Evolutionary conservation across 2,888 invertebrate genomes (phyloP).

Genomic region (Hofmannophila pseudospretella): DNA sequence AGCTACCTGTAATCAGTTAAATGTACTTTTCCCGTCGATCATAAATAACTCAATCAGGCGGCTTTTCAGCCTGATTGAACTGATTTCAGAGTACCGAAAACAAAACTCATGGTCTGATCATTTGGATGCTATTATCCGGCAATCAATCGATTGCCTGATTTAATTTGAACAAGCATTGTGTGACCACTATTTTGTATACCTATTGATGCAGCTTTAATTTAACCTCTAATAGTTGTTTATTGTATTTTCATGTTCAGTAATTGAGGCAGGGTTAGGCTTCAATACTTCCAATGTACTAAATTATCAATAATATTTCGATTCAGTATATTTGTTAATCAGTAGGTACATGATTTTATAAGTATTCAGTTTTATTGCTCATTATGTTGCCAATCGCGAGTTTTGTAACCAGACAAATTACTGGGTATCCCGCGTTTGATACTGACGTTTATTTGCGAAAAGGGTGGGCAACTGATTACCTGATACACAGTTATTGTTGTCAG

Average conservation of each 20-base stretch:
- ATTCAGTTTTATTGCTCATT: too few species aligned
- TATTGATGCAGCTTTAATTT: not conserved
- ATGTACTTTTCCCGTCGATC: too few species aligned
- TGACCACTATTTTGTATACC: not conserved
- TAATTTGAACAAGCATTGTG: slow-evolving; percentile 8
- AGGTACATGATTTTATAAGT: too few species aligned
- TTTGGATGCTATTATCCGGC: slow-evolving; percentile 3
- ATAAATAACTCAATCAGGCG: slow-evolving; percentile 3
- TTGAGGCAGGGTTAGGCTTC: not conserved
- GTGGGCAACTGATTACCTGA: too few species aligned
- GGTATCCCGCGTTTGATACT: too few species aligned
- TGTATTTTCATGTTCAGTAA: not conserved
- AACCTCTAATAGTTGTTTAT: not conserved
- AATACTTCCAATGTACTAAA: not conserved
- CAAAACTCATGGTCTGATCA: slow-evolving; percentile 4
- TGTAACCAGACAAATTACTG: too few species aligned
- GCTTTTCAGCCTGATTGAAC: not conserved
- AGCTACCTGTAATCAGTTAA: too few species aligned
- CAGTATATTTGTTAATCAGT: too few species aligned
- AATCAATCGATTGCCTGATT: slow-evolving; percentile 6
- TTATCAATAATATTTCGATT: not conserved
- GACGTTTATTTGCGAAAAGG: too few species aligned
- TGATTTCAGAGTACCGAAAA: slow-evolving; percentile 3
- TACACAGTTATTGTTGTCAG: too few species aligned
- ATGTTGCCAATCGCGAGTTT: too few species aligned